These are phyloP conservation scores for Ianthella basta DNA, from an alignment of 37 sponge, comb jelly and placozoan species.

Conservation along the genomic window DNA sequence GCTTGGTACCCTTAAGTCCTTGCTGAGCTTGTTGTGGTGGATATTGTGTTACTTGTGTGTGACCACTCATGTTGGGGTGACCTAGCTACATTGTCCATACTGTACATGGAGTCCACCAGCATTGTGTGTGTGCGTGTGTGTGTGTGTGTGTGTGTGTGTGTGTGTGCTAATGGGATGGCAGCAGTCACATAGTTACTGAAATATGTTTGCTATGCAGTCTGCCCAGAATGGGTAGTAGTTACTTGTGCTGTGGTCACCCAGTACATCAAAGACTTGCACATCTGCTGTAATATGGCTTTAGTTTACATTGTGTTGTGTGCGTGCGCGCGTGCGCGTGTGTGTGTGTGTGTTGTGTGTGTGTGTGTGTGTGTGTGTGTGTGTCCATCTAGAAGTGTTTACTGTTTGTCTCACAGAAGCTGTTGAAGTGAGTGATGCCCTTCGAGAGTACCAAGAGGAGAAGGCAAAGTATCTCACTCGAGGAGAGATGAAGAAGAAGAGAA, in stretches of 20 bases:
- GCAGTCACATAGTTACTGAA: neutral
- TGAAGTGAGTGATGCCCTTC: slow-evolving; percentile 8
- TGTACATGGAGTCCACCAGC: no score
- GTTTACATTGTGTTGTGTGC: neutral
- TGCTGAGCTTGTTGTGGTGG: no score
- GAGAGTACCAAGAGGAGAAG: slow-evolving; percentile 15
- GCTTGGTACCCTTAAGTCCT: no score
- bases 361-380: neutral
- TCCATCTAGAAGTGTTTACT: neutral
- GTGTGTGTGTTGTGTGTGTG: slow-evolving; percentile 26
- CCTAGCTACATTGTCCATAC: no score
- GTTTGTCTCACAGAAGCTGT: neutral
- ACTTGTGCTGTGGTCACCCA: no score
- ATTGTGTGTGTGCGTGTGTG: slow-evolving; percentile 1
- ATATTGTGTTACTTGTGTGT: no score
- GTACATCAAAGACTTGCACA: no score
- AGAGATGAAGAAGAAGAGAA: slow-evolving; percentile 22
- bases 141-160: slow-evolving; percentile 13
- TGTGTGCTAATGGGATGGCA: neutral
- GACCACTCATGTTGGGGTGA: no score
- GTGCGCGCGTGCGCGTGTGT: slow-evolving; percentile 6
- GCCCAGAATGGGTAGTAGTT: no score
- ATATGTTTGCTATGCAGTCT: no score
- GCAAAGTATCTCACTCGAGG: slow-evolving; percentile 32
- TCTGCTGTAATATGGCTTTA: no score